These are phyloP conservation scores for Cephus nigrinus DNA, from an alignment of 2,888 invertebrate species.

Conservation along the genomic window DNA sequence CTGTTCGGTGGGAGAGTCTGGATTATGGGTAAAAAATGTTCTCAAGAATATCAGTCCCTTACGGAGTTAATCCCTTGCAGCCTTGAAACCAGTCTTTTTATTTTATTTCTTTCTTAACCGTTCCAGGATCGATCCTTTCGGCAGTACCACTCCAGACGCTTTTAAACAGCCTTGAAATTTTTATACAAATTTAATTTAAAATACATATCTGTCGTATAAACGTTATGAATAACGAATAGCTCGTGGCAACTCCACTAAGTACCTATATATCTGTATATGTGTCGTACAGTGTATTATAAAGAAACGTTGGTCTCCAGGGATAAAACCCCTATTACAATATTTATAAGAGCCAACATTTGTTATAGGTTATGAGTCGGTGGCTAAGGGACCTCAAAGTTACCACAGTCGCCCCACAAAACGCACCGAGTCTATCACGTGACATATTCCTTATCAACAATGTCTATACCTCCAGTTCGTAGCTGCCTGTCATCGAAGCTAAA, in stretches of 20 bases:
- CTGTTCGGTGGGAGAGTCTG: neutral
- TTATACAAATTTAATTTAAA: neutral
- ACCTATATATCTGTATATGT: neutral
- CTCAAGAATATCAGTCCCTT: neutral
- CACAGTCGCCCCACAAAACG: neutral
- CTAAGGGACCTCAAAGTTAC: neutral
- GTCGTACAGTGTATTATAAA: neutral
- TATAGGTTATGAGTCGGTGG: neutral
- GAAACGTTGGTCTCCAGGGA: neutral
- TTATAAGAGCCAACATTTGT: neutral
- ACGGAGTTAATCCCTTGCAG: neutral
- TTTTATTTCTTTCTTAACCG: neutral
- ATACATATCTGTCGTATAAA: neutral
- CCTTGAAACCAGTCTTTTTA: neutral
- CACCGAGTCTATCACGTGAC: neutral
- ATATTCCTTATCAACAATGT: constrained; percentile 6
- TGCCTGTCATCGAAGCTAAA: constrained; percentile 19
- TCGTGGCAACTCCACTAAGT: neutral
- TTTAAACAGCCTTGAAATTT: neutral
- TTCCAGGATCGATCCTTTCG: neutral
- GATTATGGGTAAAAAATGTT: neutral
- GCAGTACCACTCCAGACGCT: neutral
- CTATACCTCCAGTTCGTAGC: constrained; percentile 8
- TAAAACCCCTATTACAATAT: neutral
- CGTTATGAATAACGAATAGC: neutral